Evolutionary conservation across 2,113 vertebrate genomes (phyloP), one percentile per base, ranked within the genome.

Genomic region (Sinocyclocheilus anophthalmus): DNA sequence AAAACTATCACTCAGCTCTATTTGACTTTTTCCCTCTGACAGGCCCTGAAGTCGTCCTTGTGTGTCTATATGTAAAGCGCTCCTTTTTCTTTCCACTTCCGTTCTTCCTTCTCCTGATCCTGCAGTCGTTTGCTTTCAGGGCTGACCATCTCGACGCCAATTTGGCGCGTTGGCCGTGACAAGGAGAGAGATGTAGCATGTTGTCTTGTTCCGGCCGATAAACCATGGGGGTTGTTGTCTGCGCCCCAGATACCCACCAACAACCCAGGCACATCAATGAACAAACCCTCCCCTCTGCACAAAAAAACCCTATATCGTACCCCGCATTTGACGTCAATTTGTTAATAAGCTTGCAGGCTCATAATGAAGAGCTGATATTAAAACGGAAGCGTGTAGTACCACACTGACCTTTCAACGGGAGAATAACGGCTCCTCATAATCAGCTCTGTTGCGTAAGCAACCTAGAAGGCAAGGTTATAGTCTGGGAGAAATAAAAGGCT

Each of bases 371-470:
- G 89, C 45, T 88, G 88, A 88, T 86, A 83, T 88, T 88, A 93
- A 92, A 93, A 92, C 83, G 90, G 90, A 91, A 92, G 91, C 78
- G 33, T 87, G 89, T 89, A 87, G 88, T 90, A 93, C 91, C 85
- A 89, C 30, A 88, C 92, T 94, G 94, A 95, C 94, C 94, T 95
- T 95, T 94, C 85, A 24, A 86, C 57, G 83, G 81, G 90, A 88
- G 87, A 76, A 89, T 93, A 93, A 93, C 92, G 65, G 83, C 90
- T 85, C 37, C 26, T 91, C 85, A 89, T 95, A 93, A 94, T 93
- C 92, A 93, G 93, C 91, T 93, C 92, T 95, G 93, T 94, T 92
- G 94, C 94, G 94, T 94, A 95, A 95, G 94, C 94, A 95, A 93
- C 92, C 94, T 94, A 88, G 91, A 92, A 90, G 91, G 87, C 91